Conservation (phyloP, 2,888 invertebrate genomes). For the Metopia argyrocephala region DNA sequence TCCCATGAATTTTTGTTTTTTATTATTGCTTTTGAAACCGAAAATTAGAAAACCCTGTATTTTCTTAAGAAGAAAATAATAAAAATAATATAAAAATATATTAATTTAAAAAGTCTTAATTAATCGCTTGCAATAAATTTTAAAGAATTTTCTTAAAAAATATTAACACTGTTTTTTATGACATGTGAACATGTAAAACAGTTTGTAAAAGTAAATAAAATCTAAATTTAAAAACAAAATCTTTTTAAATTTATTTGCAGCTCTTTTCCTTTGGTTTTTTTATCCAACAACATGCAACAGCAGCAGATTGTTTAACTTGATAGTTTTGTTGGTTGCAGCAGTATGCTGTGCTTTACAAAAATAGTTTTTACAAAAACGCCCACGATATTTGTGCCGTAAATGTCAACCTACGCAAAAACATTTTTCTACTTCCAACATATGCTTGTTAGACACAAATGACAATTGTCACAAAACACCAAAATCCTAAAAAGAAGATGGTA, state of each 20-base stretch:
- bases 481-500: background rate
- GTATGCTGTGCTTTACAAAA: background rate
- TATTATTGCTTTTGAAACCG: too few relatives aligned
- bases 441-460: background rate
- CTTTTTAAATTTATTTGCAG: background rate
- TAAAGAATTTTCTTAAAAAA: background rate
- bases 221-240: background rate
- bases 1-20: too few relatives aligned
- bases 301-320: background rate
- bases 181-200: background rate
- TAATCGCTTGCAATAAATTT: conserved; percentile 3
- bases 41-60: too few relatives aligned
- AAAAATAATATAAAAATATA: too few relatives aligned
- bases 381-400: conserved; percentile 9
- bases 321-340: background rate
- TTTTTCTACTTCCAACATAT: background rate
- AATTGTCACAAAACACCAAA: background rate
- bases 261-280: background rate
- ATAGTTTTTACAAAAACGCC: conserved; percentile 33
- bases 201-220: background rate
- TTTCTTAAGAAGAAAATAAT: too few relatives aligned
- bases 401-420: conserved; percentile 17
- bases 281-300: background rate
- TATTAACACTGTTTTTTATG: background rate
- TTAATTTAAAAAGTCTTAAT: too few relatives aligned